Evolutionary conservation across 2,113 vertebrate genomes (phyloP).

Genomic region (Eurystomus gularis): DNA sequence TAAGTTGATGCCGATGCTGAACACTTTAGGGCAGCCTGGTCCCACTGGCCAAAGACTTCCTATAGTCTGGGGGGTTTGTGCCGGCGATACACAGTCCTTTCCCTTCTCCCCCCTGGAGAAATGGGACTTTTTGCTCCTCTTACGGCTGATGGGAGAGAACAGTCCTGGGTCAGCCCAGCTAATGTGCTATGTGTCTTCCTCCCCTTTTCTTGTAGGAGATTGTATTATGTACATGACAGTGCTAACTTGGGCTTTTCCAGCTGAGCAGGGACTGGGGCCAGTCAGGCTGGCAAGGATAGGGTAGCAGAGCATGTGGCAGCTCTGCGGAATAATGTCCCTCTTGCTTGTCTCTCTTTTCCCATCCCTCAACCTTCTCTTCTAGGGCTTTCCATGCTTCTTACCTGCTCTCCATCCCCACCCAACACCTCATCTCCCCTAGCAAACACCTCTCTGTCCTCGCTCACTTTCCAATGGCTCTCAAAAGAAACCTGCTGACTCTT

Average conservation of each 20-base stretch:
- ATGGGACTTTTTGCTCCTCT: not conserved
- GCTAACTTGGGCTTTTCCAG: not conserved
- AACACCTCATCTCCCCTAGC: not conserved
- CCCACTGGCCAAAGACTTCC: not conserved
- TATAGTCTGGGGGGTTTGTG: not conserved
- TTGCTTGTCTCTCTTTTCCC: not conserved
- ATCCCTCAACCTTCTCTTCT: not conserved
- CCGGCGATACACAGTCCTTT: not conserved
- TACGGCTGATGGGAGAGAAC: not conserved
- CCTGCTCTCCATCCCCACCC: not conserved
- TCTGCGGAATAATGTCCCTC: fast-evolving
- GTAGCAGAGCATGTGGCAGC: not conserved
- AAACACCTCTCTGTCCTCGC: not conserved
- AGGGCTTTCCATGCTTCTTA: not conserved
- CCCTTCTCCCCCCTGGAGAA: not conserved
- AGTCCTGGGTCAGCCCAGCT: not conserved
- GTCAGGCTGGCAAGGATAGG: not conserved
- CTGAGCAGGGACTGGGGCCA: not conserved
- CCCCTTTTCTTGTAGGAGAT: not conserved
- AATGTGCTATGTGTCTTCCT: not conserved
- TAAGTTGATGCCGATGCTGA: not conserved
- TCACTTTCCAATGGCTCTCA: fast-evolving
- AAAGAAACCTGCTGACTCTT: fast-evolving
- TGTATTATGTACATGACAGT: fast-evolving
- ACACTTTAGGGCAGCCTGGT: not conserved